Conservation (phyloP, 2,797 vertebrate species). For the Peromyscus melanophrys region DNA sequence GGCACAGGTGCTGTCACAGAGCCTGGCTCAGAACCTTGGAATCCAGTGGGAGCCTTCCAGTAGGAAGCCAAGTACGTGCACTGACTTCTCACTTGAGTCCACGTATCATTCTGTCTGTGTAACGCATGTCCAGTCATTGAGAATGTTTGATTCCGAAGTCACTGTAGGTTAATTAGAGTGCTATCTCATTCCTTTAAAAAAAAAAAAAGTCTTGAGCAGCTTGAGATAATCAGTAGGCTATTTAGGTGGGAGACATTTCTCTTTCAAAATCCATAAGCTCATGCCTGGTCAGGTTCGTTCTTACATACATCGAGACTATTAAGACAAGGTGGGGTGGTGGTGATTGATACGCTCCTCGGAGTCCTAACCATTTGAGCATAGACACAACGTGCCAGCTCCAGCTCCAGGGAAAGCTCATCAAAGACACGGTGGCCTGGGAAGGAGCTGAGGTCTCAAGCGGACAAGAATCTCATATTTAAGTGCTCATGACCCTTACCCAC, state of each 20-base stretch:
- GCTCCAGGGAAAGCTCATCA: background rate
- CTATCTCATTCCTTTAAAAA: background rate
- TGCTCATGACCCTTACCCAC: background rate
- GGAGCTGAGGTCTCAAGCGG: background rate
- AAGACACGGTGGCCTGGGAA: background rate
- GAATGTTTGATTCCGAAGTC: constrained; percentile 32
- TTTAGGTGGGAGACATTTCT: constrained; percentile 33
- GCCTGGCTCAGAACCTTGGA: constrained; percentile 97
- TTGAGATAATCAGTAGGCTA: constrained; percentile 39
- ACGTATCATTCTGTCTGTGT: constrained; percentile 73
- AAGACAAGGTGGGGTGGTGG: background rate
- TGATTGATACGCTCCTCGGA: too few species aligned
- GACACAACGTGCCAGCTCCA: background rate
- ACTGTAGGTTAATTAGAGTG: constrained; percentile 7
- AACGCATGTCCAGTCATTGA: constrained; percentile 48
- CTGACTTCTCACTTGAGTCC: constrained; percentile 73
- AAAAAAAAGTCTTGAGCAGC: background rate
- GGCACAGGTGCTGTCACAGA: constrained; percentile 95
- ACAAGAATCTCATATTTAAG: background rate
- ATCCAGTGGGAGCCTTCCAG: constrained; percentile 97
- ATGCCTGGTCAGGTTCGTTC: background rate
- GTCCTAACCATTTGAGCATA: background rate
- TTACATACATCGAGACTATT: background rate
- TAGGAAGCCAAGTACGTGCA: constrained; percentile 95
- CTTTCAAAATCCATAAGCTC: constrained; percentile 30